These are phyloP conservation scores for Drosophila hamatofila DNA, from an alignment of 2,888 invertebrate species.

Conservation along the genomic window DNA sequence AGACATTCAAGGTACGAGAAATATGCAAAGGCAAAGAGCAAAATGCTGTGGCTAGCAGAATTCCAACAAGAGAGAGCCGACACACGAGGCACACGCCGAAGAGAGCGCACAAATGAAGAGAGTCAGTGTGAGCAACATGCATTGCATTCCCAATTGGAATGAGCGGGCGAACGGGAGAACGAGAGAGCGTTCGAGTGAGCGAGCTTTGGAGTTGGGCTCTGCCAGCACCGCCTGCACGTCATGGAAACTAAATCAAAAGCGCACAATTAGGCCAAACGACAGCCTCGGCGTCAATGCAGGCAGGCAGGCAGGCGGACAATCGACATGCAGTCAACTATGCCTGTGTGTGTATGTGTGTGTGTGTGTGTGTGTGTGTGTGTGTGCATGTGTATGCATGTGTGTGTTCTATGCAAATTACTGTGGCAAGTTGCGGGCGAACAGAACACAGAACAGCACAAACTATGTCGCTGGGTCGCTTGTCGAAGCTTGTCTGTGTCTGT, in stretches of 20 bases:
- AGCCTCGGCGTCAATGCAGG: slow-evolving; percentile 24
- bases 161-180: not conserved
- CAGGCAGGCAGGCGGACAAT: slow-evolving; percentile 28
- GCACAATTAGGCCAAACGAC: slow-evolving; percentile 80
- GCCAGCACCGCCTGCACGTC: slow-evolving; percentile 42
- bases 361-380: slow-evolving; percentile 25
- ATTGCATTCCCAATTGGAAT: slow-evolving; percentile 40
- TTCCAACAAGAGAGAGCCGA: slow-evolving; percentile 19
- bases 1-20: slow-evolving; percentile 70
- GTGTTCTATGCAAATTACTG: slow-evolving; percentile 69
- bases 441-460: slow-evolving; percentile 58
- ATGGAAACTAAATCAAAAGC: slow-evolving; percentile 75
- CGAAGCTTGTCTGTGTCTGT: slow-evolving; percentile 24
- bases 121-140: slow-evolving; percentile 24
- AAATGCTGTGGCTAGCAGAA: slow-evolving; percentile 67
- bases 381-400: slow-evolving; percentile 8
- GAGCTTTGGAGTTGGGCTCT: slow-evolving; percentile 12
- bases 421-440: slow-evolving; percentile 63
- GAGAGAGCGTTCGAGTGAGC: not conserved
- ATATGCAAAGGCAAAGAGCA: slow-evolving; percentile 60
- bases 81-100: not conserved
- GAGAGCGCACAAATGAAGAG: slow-evolving; percentile 8
- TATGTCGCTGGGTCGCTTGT: slow-evolving; percentile 74
- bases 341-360: slow-evolving; percentile 28
- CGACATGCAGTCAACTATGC: slow-evolving; percentile 41